Conservation (phyloP, 1,140 invertebrate species). For the Pollicipes pollicipes region DNA sequence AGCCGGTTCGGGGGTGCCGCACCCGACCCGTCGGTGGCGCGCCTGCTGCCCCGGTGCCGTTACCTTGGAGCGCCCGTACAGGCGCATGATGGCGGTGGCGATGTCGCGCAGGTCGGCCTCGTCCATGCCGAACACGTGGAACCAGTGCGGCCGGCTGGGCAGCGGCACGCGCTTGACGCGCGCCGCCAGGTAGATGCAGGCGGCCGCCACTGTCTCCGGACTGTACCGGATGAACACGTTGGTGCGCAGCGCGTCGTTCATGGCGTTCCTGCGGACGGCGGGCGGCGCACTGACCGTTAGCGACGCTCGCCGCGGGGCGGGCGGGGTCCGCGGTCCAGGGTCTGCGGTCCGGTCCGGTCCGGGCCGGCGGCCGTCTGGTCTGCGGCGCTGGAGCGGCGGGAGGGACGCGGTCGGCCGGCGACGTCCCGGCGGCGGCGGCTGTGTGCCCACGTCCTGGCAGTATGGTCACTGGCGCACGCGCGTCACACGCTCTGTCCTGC, state of each 20-base stretch:
- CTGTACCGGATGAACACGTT: constrained; percentile 91
- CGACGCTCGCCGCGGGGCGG: neutral
- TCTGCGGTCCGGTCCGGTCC: too few species aligned
- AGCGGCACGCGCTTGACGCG: constrained; percentile 65
- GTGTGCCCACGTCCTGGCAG: too few species aligned
- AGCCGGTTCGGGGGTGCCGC: too few species aligned
- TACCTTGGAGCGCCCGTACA: constrained; percentile 66
- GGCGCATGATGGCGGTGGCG: constrained; percentile 55
- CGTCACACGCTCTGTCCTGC: too few species aligned
- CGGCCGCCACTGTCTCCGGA: constrained; percentile 94
- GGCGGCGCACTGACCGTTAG: too few species aligned
- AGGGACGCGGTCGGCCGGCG: neutral
- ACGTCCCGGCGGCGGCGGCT: too few species aligned
- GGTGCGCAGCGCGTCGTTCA: constrained; percentile 95
- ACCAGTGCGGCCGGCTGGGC: constrained; percentile 78
- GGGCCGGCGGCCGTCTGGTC: too few species aligned
- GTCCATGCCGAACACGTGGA: constrained; percentile 58
- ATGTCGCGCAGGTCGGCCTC: constrained; percentile 71
- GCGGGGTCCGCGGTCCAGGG: too few species aligned
- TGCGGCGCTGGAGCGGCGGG: neutral
- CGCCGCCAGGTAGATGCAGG: constrained; percentile 89
- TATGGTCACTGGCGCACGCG: too few species aligned
- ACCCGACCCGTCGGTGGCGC: too few species aligned
- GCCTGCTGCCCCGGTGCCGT: too few species aligned
- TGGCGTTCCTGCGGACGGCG: constrained; percentile 61